Evolutionary conservation across 2,888 invertebrate species (phyloP).

Genomic region (Caenorhabditis sp.): DNA sequence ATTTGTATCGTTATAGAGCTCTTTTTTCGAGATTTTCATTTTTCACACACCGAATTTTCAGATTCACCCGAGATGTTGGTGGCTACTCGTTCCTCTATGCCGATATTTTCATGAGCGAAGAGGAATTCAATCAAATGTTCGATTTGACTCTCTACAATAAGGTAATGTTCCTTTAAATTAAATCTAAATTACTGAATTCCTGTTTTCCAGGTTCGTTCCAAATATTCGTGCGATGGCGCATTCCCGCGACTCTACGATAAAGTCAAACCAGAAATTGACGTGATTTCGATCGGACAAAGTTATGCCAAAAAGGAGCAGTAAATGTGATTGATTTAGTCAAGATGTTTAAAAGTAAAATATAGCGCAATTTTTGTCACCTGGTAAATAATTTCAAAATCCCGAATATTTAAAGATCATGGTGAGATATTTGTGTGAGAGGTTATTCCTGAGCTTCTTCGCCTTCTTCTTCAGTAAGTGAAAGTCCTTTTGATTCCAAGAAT

Average conservation of each 20-base stretch:
- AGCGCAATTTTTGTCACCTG: background rate
- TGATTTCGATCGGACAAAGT: conserved; percentile 62
- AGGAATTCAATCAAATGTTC: conserved; percentile 80
- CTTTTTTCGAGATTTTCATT: background rate
- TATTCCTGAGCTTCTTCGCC: conserved; percentile 20
- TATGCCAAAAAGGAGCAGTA: conserved; percentile 27
- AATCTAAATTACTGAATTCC: background rate
- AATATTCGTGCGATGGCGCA: conserved; percentile 69
- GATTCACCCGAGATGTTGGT: conserved; percentile 78
- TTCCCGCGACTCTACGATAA: conserved; percentile 54
- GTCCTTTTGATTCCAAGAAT: conserved; percentile 47
- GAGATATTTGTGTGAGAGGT: background rate
- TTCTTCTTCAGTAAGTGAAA: conserved; percentile 27
- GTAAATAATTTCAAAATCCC: background rate
- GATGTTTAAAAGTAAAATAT: background rate
- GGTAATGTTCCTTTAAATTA: conserved; percentile 71
- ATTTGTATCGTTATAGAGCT: no score
- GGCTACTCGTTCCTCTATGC: conserved; percentile 79
- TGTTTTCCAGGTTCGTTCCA: conserved; percentile 54
- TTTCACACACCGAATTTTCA: conserved; percentile 33
- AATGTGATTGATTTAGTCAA: background rate
- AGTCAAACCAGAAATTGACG: conserved; percentile 61
- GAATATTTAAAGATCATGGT: no score
- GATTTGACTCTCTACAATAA: conserved; percentile 78
- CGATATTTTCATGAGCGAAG: conserved; percentile 79